Evolutionary conservation across 2,888 invertebrate genomes (phyloP).

Genomic region (Archaeoteleia sp.): DNA sequence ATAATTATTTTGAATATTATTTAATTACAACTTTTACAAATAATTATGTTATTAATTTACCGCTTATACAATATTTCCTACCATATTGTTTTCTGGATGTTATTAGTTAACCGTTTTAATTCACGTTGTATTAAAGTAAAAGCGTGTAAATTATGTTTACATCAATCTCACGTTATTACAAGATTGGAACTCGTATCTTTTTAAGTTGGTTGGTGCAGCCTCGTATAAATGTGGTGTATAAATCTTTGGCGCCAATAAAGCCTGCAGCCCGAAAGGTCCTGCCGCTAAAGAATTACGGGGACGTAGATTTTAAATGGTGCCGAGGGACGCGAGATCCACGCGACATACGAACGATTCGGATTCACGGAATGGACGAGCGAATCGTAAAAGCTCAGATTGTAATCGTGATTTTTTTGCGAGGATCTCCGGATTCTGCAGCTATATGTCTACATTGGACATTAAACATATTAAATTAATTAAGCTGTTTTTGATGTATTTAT

Average conservation of each 20-base stretch:
- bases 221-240: conserved; percentile 39
- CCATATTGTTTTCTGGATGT: neutral
- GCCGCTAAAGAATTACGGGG: conserved; percentile 51
- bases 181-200: conserved; percentile 19
- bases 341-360: conserved; percentile 28
- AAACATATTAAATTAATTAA: no score
- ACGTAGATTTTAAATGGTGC: conserved; percentile 56
- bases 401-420: conserved; percentile 61
- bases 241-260: conserved; percentile 59
- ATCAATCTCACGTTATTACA: conserved; percentile 19
- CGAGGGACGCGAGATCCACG: conserved; percentile 20
- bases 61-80: no score
- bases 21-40: no score
- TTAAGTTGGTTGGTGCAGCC: conserved; percentile 14
- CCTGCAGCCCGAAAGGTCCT: conserved; percentile 36
- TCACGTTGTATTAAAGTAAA: neutral
- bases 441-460: no score
- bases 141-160: conserved; percentile 14
- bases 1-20: no score
- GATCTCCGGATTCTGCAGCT: no score
- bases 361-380: conserved; percentile 32
- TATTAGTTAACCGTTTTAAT: neutral
- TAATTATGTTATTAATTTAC: no score
- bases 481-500: neutral
- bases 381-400: conserved; percentile 45